Conservation (phyloP, 2,888 invertebrate species). For the Aspidapion aeneum region DNA sequence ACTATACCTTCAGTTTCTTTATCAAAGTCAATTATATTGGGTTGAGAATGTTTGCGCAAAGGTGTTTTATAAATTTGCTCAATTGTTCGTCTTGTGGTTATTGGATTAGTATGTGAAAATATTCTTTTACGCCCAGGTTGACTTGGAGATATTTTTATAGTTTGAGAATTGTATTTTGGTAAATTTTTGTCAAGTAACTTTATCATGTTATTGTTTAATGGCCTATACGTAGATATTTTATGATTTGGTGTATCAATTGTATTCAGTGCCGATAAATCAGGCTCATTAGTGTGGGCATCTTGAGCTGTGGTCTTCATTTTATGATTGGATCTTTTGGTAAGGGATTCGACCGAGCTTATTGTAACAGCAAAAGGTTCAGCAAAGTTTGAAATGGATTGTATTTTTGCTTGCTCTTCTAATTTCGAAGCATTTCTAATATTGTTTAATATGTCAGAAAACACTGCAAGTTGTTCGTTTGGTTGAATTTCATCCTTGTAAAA, state of each 20-base stretch:
- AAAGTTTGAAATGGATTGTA: slow-evolving; percentile 17
- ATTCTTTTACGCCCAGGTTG: slow-evolving; percentile 10
- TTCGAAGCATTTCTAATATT: slow-evolving; percentile 46
- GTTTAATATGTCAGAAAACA: slow-evolving; percentile 52
- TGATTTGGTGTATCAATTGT: not conserved
- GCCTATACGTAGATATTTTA: not conserved
- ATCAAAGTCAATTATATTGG: slow-evolving; percentile 22
- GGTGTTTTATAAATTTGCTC: slow-evolving; percentile 8
- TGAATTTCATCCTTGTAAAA: slow-evolving; percentile 46
- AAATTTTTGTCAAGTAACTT: not conserved
- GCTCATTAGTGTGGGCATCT: not conserved
- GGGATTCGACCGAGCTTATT: slow-evolving; percentile 13
- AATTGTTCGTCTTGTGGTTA: slow-evolving; percentile 21
- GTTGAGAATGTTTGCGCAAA: slow-evolving; percentile 16
- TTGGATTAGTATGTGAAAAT: slow-evolving; percentile 18
- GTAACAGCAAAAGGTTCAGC: slow-evolving; percentile 25
- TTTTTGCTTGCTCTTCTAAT: slow-evolving; percentile 14
- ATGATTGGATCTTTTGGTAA: not conserved
- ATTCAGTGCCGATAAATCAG: not conserved
- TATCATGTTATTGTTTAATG: not conserved
- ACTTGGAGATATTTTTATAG: not conserved
- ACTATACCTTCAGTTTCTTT: slow-evolving; percentile 28
- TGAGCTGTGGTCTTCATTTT: slow-evolving; percentile 1
- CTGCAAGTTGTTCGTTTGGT: slow-evolving; percentile 46
- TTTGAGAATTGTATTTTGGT: not conserved